Base-by-base conservation (phyloP, 2,113 vertebrate species). In the Pandion haliaetus region DNA sequence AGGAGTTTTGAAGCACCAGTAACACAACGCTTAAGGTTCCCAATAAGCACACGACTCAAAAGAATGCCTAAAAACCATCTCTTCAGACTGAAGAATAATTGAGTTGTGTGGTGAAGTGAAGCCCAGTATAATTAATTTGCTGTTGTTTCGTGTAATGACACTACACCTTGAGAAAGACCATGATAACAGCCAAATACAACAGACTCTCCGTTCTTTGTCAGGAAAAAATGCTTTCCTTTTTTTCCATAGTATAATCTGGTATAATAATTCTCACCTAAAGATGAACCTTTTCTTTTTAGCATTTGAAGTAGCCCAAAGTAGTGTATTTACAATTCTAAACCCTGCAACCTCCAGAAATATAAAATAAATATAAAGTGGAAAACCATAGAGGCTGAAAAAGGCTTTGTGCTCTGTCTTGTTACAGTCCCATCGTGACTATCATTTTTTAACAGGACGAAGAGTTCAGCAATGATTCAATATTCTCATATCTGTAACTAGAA, bases 141-240 rank as follows among this genome's bases (percentile, higher is more conserved):
- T 86, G 28, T 32, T 2, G 5, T 50, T 71, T 36, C 12, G 2
- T 26, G 14, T 29, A 65, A 70, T 28, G n/a, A 55, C 15, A 38
- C 12, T n/a, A 19, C 0, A 0, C 13, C 36, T 65, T 23, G n/a
- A 88, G 54, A 73, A 88, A 59, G 20, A 54, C 10, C 2, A 1
- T 3, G 12, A 24, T 24, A 80, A 54, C 10, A 67, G 47, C 6
- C 49, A 72, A 62, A 65, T 44, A 59, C 8, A 85, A 29, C 4
- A 44, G 5, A 45, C 25, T 19, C 3, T 61, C 15, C 26, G 3
- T 3, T 34, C 34, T 42, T 44, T 32, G 7, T 32, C 24, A 74
- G 12, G 5, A 74, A n/a, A 57, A 74, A 62, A 23, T 14, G 9
- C 0, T 59, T 67, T 11, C 16, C 0, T 17, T 31, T 50, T 42